Conservation (phyloP, 1,140 invertebrate species). For the Drosophila bipectinata region DNA sequence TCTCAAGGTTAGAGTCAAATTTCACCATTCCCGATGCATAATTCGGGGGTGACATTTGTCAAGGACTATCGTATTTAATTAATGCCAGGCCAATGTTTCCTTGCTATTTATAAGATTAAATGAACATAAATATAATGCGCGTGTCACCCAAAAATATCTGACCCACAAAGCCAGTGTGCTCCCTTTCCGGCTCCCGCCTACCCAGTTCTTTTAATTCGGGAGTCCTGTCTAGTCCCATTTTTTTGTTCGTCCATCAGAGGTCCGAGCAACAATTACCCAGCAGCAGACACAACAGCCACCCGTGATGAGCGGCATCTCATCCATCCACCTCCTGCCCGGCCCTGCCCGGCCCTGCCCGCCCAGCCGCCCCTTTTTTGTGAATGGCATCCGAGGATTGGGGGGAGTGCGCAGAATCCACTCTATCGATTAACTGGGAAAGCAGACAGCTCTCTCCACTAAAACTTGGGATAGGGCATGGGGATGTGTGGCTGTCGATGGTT, state of each 20-base stretch:
- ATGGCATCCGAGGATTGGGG: constrained; percentile 52
- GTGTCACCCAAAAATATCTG: constrained; percentile 65
- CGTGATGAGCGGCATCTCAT: constrained; percentile 25
- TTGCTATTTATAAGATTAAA: constrained; percentile 5
- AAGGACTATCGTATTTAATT: constrained; percentile 19
- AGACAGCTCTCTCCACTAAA: constrained; percentile 45
- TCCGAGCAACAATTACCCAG: constrained; percentile 47
- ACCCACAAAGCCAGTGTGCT: constrained; percentile 53
- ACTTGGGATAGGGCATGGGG: constrained; percentile 75
- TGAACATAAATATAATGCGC: constrained; percentile 29
- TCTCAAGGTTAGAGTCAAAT: constrained; percentile 17
- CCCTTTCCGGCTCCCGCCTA: constrained; percentile 11
- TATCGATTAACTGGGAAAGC: constrained; percentile 52
- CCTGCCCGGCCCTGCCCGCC: not conserved
- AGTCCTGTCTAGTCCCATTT: constrained; percentile 32
- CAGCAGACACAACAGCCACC: constrained; percentile 45
- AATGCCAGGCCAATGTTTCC: constrained; percentile 6
- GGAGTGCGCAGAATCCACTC: constrained; percentile 54
- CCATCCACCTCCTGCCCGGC: constrained; percentile 17
- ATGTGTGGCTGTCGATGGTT: constrained; percentile 5
- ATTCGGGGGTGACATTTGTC: constrained; percentile 15
- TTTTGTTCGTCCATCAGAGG: constrained; percentile 43
- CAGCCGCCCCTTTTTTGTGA: constrained; percentile 58
- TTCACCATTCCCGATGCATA: constrained; percentile 7
- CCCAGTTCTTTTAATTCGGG: constrained; percentile 27